Evolutionary conservation across 2,113 vertebrate species (phyloP), one percentile per base, ranked within the genome.

Genomic region (Callionymus lyra): DNA sequence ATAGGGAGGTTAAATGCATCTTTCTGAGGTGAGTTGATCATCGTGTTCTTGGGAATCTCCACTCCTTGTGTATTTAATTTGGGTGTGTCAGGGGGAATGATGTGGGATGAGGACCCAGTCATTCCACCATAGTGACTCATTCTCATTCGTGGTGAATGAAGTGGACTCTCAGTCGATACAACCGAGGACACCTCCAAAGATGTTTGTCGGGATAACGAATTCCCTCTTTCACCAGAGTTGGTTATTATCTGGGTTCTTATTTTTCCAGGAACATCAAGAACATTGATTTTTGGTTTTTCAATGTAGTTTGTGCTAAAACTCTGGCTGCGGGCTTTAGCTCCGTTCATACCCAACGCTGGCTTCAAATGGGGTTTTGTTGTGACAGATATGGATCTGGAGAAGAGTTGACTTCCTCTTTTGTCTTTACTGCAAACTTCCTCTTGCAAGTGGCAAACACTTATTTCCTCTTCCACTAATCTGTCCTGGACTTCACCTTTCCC

Each of bases 241-340:
- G 91, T 96, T 19, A 94, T 94, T 34, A 96, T 94, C 53, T 94
- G 92, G 33, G 92, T 96, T 19, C 92, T 65, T 35, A 88, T 80
- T 59, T 87, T 93, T 6, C 86, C 85, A 0, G 63, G 74, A 0
- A 84, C 85, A 40, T 95, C 91, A 2, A 56, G 16, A 9, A 17
- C 31, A 9, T 72, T 63, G 1, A 76, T 65, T 58, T 74, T 71
- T 35, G 86, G 64, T 48, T 89, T 90, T 47, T 93, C 90, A 11
- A 80, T 87, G 21, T 80, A 82, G 63, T 88, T 88, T 31, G 71
- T 16, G n/a, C 92, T 91, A 56, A 92, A 93, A 47, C 92, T 94
- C 82, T 92, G 92, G 63, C 92, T 94, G 0, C 92, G 90, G 31
- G 91, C 92, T 73, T 96, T 96, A 0, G 92, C 91, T 6, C 91